phyloP scores from a whole-genome alignment of 2,113 vertebrate genomes.

The Hippocampus comes region DNA sequence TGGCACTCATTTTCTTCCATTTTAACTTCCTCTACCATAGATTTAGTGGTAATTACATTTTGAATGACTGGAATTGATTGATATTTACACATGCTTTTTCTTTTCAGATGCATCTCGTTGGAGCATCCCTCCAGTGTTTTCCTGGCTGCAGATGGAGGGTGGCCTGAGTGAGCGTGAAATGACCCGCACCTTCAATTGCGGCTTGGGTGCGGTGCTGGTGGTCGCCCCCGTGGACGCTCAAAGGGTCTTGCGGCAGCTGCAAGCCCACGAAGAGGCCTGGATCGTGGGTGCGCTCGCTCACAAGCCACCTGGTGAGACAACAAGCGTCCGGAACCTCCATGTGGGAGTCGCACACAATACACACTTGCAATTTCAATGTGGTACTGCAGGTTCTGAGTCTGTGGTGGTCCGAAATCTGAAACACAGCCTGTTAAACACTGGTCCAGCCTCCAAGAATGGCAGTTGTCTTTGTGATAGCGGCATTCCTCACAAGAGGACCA shows the following conservation, averaged over 20 bases:
- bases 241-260: slow-evolving; percentile 76
- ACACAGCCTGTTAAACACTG: slow-evolving; percentile 51
- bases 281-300: slow-evolving; percentile 78
- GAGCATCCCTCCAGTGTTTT: slow-evolving; percentile 85
- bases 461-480: slow-evolving; percentile 19
- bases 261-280: slow-evolving; percentile 80
- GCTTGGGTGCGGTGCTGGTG: slow-evolving; percentile 84
- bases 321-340: background rate
- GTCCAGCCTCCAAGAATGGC: slow-evolving; percentile 1
- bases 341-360: background rate
- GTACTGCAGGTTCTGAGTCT: slow-evolving; percentile 48
- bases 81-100: background rate
- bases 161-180: slow-evolving; percentile 86
- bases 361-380: background rate
- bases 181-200: slow-evolving; percentile 93
- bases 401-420: slow-evolving; percentile 71
- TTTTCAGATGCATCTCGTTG: slow-evolving; percentile 82
- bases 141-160: slow-evolving; percentile 87
- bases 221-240: slow-evolving; percentile 74
- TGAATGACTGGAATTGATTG: background rate
- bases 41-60: no score
- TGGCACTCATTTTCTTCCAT: no score
- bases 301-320: slow-evolving; percentile 71
- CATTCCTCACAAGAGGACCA: slow-evolving; percentile 61
- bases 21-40: no score